These are phyloP conservation scores for Lynx canadensis DNA, from an alignment of 2,113 vertebrate species.

Conservation along the genomic window DNA sequence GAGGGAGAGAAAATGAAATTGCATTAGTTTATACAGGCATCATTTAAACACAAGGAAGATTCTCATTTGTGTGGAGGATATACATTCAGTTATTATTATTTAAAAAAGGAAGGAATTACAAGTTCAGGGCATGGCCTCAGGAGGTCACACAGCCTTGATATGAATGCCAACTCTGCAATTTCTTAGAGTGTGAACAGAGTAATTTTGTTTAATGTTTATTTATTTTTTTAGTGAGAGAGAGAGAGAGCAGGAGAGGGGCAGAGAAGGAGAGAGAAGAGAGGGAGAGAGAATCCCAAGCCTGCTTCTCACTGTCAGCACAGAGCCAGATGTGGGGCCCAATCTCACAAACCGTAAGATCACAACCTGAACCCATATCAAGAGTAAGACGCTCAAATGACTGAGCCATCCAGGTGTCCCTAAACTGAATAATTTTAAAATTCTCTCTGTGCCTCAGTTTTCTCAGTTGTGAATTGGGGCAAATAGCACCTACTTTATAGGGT, in stretches of 20 bases:
- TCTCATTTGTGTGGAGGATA: background rate
- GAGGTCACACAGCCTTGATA: background rate
- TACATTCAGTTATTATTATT: background rate
- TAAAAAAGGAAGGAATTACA: background rate
- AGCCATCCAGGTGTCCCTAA: no score
- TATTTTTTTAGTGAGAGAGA: no score
- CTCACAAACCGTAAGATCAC: no score
- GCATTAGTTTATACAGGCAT: background rate
- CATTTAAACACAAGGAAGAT: background rate
- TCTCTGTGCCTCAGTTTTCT: background rate
- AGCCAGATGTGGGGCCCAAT: no score
- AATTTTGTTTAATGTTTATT: background rate
- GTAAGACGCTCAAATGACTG: no score
- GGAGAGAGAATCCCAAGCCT: no score
- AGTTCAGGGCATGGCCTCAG: background rate
- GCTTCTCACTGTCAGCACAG: no score
- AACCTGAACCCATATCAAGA: no score
- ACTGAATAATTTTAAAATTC: background rate
- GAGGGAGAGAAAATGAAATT: background rate
- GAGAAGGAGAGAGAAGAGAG: no score
- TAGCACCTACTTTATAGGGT: rapidly evolving
- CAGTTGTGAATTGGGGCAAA: background rate
- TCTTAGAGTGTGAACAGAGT: background rate
- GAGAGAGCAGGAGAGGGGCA: no score
- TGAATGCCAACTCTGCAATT: background rate